A percentile compares a stretch with the other conserved stretches of the same genome.
These are phyloP conservation scores for Amphiprion percula DNA, from an alignment of 2,113 vertebrate species.

Conservation along the genomic window DNA sequence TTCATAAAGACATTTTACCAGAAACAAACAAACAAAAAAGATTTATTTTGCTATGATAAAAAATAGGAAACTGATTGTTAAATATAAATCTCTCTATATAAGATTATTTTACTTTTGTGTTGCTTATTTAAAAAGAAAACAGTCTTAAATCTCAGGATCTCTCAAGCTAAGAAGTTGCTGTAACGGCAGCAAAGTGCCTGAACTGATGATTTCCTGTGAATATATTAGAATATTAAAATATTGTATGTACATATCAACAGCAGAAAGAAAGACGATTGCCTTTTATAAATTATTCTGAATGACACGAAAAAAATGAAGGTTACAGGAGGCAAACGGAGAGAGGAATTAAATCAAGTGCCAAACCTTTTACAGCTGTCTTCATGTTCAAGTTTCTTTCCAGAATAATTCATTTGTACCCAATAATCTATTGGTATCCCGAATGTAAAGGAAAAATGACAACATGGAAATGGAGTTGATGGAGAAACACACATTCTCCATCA, in stretches of 20 bases:
- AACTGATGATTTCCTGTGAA: slow-evolving; percentile 86
- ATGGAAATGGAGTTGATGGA: not conserved
- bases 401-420: slow-evolving; percentile 1
- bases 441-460: not conserved
- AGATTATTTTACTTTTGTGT: slow-evolving; percentile 86
- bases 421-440: not conserved
- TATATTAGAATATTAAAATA: slow-evolving; percentile 86
- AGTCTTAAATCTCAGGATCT: slow-evolving; percentile 89
- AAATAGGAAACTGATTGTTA: slow-evolving; percentile 83
- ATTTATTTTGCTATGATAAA: slow-evolving; percentile 87
- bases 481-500: not conserved
- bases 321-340: slow-evolving; percentile 47
- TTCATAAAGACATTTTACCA: slow-evolving; percentile 68
- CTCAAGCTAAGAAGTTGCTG: slow-evolving; percentile 80
- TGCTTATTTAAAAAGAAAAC: slow-evolving; percentile 84
- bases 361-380: slow-evolving; percentile 37
- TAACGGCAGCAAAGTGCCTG: slow-evolving; percentile 82
- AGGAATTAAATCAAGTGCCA: slow-evolving; percentile 58
- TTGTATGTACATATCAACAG: slow-evolving; percentile 86
- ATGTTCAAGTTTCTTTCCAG: slow-evolving; percentile 39
- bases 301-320: slow-evolving; percentile 74
- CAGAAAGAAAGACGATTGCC: slow-evolving; percentile 78
- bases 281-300: slow-evolving; percentile 87
- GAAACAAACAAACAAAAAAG: slow-evolving; percentile 56
- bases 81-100: slow-evolving; percentile 89